These are phyloP conservation scores for Macropodus opercularis DNA, from an alignment of 2,797 vertebrate species.

Conservation along the genomic window DNA sequence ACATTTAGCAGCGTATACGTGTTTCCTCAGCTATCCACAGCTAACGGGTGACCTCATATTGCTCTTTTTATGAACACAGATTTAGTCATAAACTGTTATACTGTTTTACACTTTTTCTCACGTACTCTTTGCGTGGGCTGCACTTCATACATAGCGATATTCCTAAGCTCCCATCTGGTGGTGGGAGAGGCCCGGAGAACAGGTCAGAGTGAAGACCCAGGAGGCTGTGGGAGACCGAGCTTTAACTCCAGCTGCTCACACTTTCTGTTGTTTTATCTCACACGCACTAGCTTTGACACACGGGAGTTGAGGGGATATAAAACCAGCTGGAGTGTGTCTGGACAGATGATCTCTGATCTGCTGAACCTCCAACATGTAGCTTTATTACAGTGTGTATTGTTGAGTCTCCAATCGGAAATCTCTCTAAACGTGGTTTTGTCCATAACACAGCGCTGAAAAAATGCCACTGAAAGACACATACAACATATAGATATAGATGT, in stretches of 20 bases:
- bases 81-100: conserved; percentile 15
- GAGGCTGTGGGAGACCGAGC: conserved; percentile 6
- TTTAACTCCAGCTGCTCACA: conserved; percentile 17
- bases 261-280: conserved; percentile 18
- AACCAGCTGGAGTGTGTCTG: too few relatives aligned
- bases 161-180: conserved; percentile 54
- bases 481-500: too few relatives aligned
- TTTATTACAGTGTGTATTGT: too few relatives aligned
- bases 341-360: too few relatives aligned
- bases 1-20: conserved; percentile 18
- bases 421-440: background rate
- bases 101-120: conserved; percentile 10
- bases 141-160: conserved; percentile 21
- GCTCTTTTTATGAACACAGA: background rate
- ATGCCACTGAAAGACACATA: too few relatives aligned
- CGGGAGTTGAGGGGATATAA: too few relatives aligned
- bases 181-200: conserved; percentile 20
- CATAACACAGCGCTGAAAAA: too few relatives aligned
- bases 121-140: conserved; percentile 14
- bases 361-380: too few relatives aligned
- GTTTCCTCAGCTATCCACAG: background rate
- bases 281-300: background rate
- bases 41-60: conserved; percentile 11
- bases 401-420: background rate
- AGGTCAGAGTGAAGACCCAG: conserved; percentile 28